phyloP scores from a whole-genome alignment of 2,797 vertebrate species.

The Gymnoscopelus microlampas region DNA sequence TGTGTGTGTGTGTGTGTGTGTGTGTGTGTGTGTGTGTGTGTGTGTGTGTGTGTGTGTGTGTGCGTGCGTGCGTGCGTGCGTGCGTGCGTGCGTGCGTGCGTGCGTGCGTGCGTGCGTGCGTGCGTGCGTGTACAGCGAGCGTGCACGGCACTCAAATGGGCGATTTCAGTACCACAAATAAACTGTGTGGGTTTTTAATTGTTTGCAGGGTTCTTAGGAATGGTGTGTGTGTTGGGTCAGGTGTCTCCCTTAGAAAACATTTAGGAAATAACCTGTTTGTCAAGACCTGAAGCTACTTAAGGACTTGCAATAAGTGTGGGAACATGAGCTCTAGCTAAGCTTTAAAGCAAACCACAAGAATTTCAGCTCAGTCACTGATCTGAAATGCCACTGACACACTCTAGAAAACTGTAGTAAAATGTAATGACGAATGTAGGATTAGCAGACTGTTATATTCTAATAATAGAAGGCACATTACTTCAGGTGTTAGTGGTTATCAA shows the following conservation, averaged over 20 bases:
- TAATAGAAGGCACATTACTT: neutral
- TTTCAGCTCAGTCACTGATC: constrained; percentile 10
- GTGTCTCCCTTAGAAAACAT: constrained; percentile 18
- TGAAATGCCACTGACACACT: neutral
- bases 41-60: neutral
- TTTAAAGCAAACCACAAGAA: constrained; percentile 19
- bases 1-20: neutral
- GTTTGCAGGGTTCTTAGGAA: no score
- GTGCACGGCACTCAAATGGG: neutral
- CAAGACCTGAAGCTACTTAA: constrained; percentile 46
- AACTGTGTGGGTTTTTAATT: no score
- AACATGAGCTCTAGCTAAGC: constrained; percentile 38
- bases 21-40: neutral
- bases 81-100: neutral
- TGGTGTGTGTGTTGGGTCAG: neutral
- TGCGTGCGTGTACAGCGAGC: neutral
- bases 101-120: neutral
- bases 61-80: neutral
- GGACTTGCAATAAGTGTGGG: constrained; percentile 52
- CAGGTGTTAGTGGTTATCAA: neutral
- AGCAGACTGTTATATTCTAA: neutral
- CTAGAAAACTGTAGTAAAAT: constrained; percentile 6
- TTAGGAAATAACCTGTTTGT: constrained; percentile 70
- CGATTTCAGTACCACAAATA: neutral
- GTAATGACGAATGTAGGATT: no score